These are phyloP conservation scores for Tringa solitaria DNA, from an alignment of 2,113 vertebrate genomes.

Conservation along the genomic window DNA sequence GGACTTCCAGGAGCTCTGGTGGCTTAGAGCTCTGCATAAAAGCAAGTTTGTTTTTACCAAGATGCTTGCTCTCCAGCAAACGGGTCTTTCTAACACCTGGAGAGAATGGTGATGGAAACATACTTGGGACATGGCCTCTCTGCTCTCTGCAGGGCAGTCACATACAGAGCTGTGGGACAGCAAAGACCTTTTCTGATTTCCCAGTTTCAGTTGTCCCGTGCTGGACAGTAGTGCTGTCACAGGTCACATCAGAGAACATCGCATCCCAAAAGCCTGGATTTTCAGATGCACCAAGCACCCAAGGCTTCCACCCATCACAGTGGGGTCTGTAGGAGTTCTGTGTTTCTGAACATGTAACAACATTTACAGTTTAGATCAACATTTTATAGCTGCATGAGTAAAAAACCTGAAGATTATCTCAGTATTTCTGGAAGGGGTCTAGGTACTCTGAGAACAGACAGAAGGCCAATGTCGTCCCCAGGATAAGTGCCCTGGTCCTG, in stretches of 20 bases:
- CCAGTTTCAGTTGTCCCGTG: rapidly evolving
- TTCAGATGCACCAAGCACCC: neutral
- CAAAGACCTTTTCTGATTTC: neutral
- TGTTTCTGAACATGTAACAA: neutral
- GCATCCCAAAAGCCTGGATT: neutral
- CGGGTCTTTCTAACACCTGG: neutral
- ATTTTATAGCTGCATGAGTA: neutral
- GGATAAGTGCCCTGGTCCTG: neutral
- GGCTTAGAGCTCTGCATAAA: neutral
- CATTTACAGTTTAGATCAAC: neutral
- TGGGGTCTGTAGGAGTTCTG: neutral
- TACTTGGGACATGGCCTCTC: neutral
- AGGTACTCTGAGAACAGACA: neutral
- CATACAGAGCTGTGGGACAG: neutral
- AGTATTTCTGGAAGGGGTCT: neutral
- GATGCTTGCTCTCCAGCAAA: neutral
- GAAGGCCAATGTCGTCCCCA: neutral
- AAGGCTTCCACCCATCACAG: neutral
- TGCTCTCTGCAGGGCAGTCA: neutral
- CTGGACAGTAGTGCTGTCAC: neutral
- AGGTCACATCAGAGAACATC: neutral
- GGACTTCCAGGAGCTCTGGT: neutral
- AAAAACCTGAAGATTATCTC: neutral
- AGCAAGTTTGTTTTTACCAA: neutral
- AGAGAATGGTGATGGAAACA: neutral